Percentiles rank a stretch among this genome's conserved stretches.
These are phyloP conservation scores for Saccostrea cuccullata DNA, from an alignment of 1,140 invertebrate genomes.

Conservation along the genomic window DNA sequence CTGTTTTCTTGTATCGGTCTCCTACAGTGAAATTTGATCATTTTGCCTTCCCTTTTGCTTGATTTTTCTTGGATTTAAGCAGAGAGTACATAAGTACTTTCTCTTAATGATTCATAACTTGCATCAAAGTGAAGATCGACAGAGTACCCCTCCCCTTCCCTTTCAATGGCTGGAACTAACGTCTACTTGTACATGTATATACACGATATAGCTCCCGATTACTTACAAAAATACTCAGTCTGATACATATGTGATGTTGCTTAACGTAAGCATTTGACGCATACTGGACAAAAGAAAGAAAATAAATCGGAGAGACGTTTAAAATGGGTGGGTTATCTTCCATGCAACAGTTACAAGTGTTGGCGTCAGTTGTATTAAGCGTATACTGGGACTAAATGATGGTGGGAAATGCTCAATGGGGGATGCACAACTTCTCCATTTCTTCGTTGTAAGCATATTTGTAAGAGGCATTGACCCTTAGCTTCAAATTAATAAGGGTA, in stretches of 20 bases:
- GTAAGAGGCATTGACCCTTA: neutral
- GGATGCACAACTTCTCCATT: neutral
- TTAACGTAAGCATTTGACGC: neutral
- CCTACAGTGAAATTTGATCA: too few relatives aligned
- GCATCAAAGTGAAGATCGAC: too few relatives aligned
- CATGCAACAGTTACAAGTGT: neutral
- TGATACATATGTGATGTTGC: neutral
- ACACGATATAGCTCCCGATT: neutral
- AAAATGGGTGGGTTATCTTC: slow-evolving; percentile 17
- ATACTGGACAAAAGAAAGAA: neutral
- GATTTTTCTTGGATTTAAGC: too few relatives aligned
- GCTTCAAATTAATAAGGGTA: neutral
- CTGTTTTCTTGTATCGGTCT: too few relatives aligned
- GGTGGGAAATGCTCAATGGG: neutral
- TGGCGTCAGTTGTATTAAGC: neutral
- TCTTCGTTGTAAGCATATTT: neutral
- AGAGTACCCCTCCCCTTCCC: too few relatives aligned
- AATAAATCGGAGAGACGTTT: neutral
- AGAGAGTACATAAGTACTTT: too few relatives aligned
- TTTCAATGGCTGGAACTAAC: too few relatives aligned
- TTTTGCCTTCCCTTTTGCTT: too few relatives aligned
- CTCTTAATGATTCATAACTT: too few relatives aligned
- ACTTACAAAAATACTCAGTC: neutral
- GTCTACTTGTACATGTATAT: too few relatives aligned
- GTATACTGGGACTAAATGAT: neutral